These are phyloP conservation scores for Callosobruchus maculatus DNA, from an alignment of 2,888 invertebrate species.

Conservation along the genomic window DNA sequence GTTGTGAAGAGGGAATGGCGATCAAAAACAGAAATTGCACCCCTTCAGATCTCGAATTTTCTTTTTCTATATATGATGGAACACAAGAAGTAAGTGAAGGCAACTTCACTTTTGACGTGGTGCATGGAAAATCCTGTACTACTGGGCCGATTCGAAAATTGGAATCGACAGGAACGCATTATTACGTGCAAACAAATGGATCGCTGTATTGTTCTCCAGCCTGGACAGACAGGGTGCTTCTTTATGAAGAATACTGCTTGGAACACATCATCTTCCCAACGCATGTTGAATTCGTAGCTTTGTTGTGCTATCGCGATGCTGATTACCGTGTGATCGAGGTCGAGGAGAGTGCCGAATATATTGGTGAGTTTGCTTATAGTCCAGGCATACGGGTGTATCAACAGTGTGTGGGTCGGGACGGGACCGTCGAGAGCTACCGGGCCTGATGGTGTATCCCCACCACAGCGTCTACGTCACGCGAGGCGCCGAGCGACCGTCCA, in stretches of 20 bases:
- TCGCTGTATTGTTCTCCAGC: constrained; percentile 19
- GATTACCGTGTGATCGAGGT: background rate
- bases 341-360: constrained; percentile 9
- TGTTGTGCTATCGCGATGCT: background rate
- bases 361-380: background rate
- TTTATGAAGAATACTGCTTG: constrained; percentile 3
- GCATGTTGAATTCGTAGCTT: background rate
- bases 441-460: no score
- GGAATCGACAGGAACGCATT: constrained; percentile 14
- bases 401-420: no score
- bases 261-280: background rate
- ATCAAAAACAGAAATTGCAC: constrained; percentile 16
- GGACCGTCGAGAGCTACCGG: no score
- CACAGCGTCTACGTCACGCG: no score
- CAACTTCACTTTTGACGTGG: constrained; percentile 16
- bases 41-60: constrained; percentile 11
- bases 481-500: no score
- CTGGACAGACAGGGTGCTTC: constrained; percentile 10
- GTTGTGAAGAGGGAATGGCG: constrained; percentile 24
- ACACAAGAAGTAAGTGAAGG: constrained; percentile 10
- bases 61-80: constrained; percentile 19
- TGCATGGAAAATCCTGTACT: constrained; percentile 17
- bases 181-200: constrained; percentile 25
- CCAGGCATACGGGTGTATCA: no score
- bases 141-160: constrained; percentile 15